Evolutionary conservation across 1,140 invertebrate species (phyloP).

Genomic region (Pararge aegeria): DNA sequence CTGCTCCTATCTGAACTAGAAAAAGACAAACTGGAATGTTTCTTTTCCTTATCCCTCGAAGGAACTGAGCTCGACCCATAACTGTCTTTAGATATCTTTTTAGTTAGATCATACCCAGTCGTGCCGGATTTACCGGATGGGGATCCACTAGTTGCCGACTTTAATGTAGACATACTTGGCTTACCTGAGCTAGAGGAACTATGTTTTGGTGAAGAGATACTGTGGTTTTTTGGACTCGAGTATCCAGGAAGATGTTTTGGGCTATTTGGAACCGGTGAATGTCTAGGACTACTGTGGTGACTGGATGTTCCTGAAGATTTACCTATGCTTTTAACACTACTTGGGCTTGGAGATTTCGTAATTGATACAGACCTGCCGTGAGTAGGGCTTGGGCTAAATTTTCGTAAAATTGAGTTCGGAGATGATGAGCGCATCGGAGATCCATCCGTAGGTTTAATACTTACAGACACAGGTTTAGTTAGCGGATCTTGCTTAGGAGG

Average conservation of each 20-base stretch:
- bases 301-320: slow-evolving; percentile 81
- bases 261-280: slow-evolving; percentile 88
- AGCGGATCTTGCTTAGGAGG: slow-evolving; percentile 86
- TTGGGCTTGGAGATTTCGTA: slow-evolving; percentile 79
- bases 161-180: slow-evolving; percentile 93
- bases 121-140: slow-evolving; percentile 73
- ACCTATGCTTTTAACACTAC: slow-evolving; percentile 75
- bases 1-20: slow-evolving; percentile 79
- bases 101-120: slow-evolving; percentile 68
- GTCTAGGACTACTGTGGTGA: slow-evolving; percentile 85
- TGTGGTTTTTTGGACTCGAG: slow-evolving; percentile 84
- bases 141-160: slow-evolving; percentile 85
- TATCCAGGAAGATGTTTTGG: slow-evolving; percentile 85
- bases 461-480: slow-evolving; percentile 86
- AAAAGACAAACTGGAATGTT: slow-evolving; percentile 79
- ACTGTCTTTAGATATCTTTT: slow-evolving; percentile 80
- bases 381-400: slow-evolving; percentile 86
- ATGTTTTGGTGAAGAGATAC: slow-evolving; percentile 88
- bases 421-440: slow-evolving; percentile 82
- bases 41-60: slow-evolving; percentile 83
- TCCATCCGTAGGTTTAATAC: slow-evolving; percentile 86
- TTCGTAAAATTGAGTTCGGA: slow-evolving; percentile 82
- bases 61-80: slow-evolving; percentile 72
- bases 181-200: slow-evolving; percentile 88
- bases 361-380: slow-evolving; percentile 81